A percentile compares a stretch with the other conserved stretches of the same genome.
These are phyloP conservation scores for Sycobia sp. DNA, from an alignment of 1,140 invertebrate genomes.

Conservation along the genomic window DNA sequence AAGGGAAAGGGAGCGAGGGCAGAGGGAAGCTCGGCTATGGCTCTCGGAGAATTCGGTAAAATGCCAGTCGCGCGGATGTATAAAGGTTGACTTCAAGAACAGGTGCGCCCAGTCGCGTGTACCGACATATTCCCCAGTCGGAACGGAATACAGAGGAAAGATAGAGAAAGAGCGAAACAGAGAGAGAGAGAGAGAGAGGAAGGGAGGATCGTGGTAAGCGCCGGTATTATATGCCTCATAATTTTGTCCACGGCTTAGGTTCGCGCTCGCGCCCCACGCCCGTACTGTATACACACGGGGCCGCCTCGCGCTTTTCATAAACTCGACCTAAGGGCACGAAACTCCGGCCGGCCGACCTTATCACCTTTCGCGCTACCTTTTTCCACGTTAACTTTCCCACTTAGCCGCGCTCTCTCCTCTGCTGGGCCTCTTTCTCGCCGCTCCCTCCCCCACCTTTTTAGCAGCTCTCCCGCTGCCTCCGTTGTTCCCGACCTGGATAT, in stretches of 20 bases:
- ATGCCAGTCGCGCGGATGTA: background rate
- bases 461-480: no score
- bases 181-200: conserved; percentile 1
- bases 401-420: background rate
- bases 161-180: no score
- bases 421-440: no score
- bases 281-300: background rate
- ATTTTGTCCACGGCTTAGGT: conserved; percentile 49
- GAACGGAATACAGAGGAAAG: background rate
- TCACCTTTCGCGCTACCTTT: conserved; percentile 2
- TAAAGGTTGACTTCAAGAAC: conserved; percentile 8
- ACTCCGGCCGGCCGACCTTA: background rate
- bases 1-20: no score
- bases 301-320: conserved; percentile 1
- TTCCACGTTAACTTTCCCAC: background rate
- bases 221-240: conserved; percentile 51
- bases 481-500: no score
- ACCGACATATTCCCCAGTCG: background rate
- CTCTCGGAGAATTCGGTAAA: background rate
- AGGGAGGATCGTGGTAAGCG: conserved; percentile 38
- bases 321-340: background rate
- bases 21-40: background rate
- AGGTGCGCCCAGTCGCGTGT: background rate
- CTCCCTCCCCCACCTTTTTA: no score
- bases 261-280: background rate